Evolutionary conservation across 2,797 vertebrate species (phyloP), one percentile per base, ranked within the genome.

Genomic region (Galago senegalensis): DNA sequence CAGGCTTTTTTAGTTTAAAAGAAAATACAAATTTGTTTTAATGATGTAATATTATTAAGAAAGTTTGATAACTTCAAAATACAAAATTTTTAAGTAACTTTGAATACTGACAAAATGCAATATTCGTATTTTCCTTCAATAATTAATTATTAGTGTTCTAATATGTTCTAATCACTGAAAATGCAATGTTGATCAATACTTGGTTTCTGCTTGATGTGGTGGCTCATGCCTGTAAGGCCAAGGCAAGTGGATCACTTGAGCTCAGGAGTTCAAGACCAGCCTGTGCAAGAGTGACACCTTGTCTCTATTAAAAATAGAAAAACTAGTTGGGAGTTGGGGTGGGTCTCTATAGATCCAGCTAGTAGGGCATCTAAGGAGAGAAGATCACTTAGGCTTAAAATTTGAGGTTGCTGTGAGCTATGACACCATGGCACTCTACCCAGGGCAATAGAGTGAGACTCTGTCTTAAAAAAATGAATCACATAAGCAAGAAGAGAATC

Each of bases 401-500:
- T 16, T 53, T 53, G 49, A 16, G 14, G 49, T 53, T 53, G 49
- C 49, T 53, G 14, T 53, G 14, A 53, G 49, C 49, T 53, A 53
- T 53, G 14, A 53, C 14, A 53, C 49, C 49, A 53, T 4, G 4
- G 14, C 14, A 3, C 49, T 16, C 14, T 53, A 53, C 49, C 16
- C 14, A 53, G 49, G 14, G 14, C 49, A 53, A 53, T 3, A 53
- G 14, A 53, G 49, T 53, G 14, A 53, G 49, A 53, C 14, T 53
- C 49, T 53, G 14, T 53, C 49, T 53, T 14, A 53, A 16, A 53
- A 53, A 53, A 53, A 53, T 53, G 16, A 16, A 88, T 99, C 97
- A 99, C 99, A 8, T 98, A 99, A 93, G 99, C 99, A 98, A 97
- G 99, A 99, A 96, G 99, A 99, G 98, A 99, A 99, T 97, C 98